A percentile compares a stretch with the other conserved stretches of the same genome.
These are phyloP conservation scores for Himalopsyche phryganea DNA, from an alignment of 1,140 invertebrate species.

Conservation along the genomic window DNA sequence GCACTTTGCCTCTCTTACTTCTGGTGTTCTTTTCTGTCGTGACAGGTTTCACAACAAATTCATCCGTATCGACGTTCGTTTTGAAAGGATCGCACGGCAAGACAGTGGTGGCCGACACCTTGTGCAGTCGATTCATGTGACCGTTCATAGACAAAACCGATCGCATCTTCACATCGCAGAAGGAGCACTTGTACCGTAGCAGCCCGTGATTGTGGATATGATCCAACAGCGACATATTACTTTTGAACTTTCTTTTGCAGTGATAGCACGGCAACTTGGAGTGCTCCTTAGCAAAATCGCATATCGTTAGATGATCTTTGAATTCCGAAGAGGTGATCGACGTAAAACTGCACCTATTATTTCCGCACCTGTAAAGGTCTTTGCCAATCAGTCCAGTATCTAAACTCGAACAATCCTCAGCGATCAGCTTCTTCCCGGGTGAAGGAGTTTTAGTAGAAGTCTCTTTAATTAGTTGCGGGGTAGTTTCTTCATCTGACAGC, in stretches of 20 bases:
- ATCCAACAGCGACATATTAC: slow-evolving; percentile 34
- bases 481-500: slow-evolving; percentile 9
- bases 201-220: slow-evolving; percentile 46
- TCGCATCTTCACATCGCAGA: slow-evolving; percentile 20
- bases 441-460: background rate
- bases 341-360: slow-evolving; percentile 40
- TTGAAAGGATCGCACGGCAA: slow-evolving; percentile 54
- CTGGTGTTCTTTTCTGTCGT: background rate
- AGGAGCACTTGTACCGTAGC: slow-evolving; percentile 38
- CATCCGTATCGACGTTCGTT: slow-evolving; percentile 48
- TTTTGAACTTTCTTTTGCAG: slow-evolving; percentile 52
- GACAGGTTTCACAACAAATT: slow-evolving; percentile 43
- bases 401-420: slow-evolving; percentile 1
- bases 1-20: background rate
- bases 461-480: background rate
- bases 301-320: slow-evolving; percentile 51
- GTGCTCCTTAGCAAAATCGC: slow-evolving; percentile 32
- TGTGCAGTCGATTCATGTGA: slow-evolving; percentile 59
- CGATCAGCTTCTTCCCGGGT: background rate
- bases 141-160: slow-evolving; percentile 39
- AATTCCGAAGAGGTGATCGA: slow-evolving; percentile 38
- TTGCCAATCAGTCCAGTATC: slow-evolving; percentile 33
- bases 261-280: slow-evolving; percentile 48
- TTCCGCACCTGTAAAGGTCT: slow-evolving; percentile 54
- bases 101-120: slow-evolving; percentile 42